Conservation (phyloP, 1,140 invertebrate species). For the Frieseomelitta varia region DNA sequence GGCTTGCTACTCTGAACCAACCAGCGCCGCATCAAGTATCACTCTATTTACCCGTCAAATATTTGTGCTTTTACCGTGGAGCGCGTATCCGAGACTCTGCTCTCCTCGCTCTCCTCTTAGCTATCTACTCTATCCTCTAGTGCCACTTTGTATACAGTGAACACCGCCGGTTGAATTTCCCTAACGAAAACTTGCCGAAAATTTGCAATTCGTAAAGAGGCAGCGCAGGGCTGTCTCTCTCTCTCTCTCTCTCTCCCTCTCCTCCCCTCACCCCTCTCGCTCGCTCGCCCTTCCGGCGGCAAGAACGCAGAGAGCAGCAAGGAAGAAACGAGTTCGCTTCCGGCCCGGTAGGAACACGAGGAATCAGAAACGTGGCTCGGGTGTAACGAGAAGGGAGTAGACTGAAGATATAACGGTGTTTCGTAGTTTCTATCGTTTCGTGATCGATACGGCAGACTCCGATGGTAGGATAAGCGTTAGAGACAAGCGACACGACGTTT, state of each 20-base stretch:
- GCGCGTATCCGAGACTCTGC: conserved; percentile 73
- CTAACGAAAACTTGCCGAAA: conserved; percentile 81
- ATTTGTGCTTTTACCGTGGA: conserved; percentile 82
- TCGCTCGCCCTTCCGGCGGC: background rate
- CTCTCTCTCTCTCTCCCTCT: no score
- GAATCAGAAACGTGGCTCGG: background rate
- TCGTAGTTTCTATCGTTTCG: background rate
- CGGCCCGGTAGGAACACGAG: background rate
- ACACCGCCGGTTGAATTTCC: conserved; percentile 79
- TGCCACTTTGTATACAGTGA: conserved; percentile 81
- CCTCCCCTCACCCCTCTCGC: no score
- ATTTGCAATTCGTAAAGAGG: conserved; percentile 81
- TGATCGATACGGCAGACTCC: background rate
- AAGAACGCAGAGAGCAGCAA: background rate
- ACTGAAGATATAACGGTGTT: background rate
- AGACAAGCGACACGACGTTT: no score
- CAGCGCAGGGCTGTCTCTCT: conserved; percentile 33
- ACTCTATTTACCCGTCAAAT: conserved; percentile 83
- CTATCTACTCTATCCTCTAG: conserved; percentile 75
- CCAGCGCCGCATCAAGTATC: conserved; percentile 80
- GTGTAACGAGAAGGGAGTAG: conserved; percentile 12
- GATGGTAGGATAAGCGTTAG: no score
- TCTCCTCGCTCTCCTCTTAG: conserved; percentile 68
- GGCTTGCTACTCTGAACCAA: conserved; percentile 63
- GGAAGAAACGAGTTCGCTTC: background rate